phyloP scores from a whole-genome alignment of 2,888 invertebrate genomes.

The Parasteatoda lunata region DNA sequence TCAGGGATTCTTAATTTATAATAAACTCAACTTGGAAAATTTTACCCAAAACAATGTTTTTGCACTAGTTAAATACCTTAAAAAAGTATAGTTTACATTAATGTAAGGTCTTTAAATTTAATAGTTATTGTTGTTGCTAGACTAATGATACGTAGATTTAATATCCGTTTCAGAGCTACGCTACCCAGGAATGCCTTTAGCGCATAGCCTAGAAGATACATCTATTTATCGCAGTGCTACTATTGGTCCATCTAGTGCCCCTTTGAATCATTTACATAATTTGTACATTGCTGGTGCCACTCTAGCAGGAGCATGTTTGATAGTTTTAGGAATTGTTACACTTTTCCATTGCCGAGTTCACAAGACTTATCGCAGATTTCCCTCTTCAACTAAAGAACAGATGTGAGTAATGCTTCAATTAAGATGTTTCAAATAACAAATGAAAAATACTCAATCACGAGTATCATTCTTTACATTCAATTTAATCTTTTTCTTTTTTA shows the following conservation, averaged over 20 bases:
- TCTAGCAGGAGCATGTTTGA: conserved; percentile 83
- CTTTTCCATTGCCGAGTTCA: conserved; percentile 87
- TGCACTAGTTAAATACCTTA: not conserved
- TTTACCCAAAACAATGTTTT: no score
- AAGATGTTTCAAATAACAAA: not conserved
- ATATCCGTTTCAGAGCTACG: conserved; percentile 64
- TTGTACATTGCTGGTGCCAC: conserved; percentile 87
- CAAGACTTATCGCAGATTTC: conserved; percentile 79
- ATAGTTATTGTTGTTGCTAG: no score
- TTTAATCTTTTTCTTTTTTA: no score
- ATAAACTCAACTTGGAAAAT: no score
- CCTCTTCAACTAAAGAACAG: conserved; percentile 69
- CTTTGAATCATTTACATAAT: conserved; percentile 81
- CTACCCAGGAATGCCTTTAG: conserved; percentile 59
- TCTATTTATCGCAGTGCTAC: conserved; percentile 62
- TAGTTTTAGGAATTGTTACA: conserved; percentile 84
- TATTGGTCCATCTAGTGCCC: conserved; percentile 72
- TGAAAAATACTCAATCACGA: not conserved
- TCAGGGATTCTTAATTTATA: not conserved
- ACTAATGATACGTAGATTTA: not conserved
- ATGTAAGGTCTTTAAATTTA: no score
- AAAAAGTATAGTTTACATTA: no score
- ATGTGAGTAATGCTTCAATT: conserved; percentile 67
- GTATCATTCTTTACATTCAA: no score
- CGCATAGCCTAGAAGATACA: conserved; percentile 59